phyloP scores from a whole-genome alignment of 2,888 invertebrate genomes.

The Leptopilina syphax region DNA sequence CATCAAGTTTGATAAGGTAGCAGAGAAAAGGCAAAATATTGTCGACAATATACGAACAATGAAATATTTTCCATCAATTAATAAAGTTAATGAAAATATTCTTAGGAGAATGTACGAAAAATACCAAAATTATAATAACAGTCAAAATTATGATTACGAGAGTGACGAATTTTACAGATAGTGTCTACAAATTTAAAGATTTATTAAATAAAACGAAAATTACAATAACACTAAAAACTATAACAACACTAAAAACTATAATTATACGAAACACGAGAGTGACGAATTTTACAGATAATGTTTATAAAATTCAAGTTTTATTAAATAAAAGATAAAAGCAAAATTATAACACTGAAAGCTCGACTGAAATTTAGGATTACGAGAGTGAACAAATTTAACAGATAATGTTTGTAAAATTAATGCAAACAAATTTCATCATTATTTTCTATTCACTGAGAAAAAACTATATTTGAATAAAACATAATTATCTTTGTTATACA shows the following conservation, averaged over 20 bases:
- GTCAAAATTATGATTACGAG: neutral
- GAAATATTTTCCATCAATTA: neutral
- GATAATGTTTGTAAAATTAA: too few species aligned
- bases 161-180: neutral
- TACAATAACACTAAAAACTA: too few species aligned
- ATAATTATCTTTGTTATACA: too few species aligned
- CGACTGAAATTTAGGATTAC: too few species aligned
- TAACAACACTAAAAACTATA: too few species aligned
- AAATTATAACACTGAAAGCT: too few species aligned
- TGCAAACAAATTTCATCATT: too few species aligned
- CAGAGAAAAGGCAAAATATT: neutral
- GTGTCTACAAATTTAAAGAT: neutral
- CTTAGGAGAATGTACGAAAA: neutral
- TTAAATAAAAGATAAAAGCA: neutral
- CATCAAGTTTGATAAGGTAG: neutral
- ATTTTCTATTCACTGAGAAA: too few species aligned
- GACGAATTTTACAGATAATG: neutral
- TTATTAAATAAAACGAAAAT: neutral
- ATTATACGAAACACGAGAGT: too few species aligned
- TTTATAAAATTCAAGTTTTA: neutral
- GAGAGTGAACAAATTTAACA: too few species aligned
- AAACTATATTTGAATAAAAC: too few species aligned
- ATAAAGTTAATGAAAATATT: constrained; percentile 6
- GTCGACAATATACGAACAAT: neutral
- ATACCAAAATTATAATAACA: too few species aligned